phyloP scores from a whole-genome alignment of 2,797 vertebrate genomes.

The Sebastes glaucus region DNA sequence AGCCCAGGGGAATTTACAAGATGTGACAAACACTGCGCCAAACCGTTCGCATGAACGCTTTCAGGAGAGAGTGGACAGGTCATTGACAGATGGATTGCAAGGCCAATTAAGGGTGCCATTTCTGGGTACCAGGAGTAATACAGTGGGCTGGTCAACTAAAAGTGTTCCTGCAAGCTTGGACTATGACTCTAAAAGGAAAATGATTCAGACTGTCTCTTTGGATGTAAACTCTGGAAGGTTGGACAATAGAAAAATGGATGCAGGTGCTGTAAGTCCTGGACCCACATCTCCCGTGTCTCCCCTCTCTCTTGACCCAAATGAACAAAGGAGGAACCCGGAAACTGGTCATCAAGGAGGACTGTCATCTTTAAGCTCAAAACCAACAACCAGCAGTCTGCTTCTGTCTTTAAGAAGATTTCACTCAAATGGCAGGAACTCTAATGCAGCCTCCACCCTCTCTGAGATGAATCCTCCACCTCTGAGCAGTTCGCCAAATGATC shows the following conservation, averaged over 20 bases:
- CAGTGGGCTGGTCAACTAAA: conserved; percentile 67
- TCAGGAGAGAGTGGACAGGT: conserved; percentile 41
- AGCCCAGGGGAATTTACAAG: conserved; percentile 46
- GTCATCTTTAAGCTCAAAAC: conserved; percentile 72
- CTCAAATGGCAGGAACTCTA: conserved; percentile 46
- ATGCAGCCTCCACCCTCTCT: conserved; percentile 21
- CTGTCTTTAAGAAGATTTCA: conserved; percentile 76
- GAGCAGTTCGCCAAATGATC: conserved; percentile 35
- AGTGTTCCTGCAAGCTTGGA: conserved; percentile 60
- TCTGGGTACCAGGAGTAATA: conserved; percentile 51
- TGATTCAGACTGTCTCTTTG: conserved; percentile 61
- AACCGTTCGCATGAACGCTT: conserved; percentile 16
- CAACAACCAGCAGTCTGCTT: conserved; percentile 81
- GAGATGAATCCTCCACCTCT: conserved; percentile 28
- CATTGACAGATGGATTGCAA: conserved; percentile 24
- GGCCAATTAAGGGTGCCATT: conserved; percentile 44
- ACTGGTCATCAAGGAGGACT: conserved; percentile 45
- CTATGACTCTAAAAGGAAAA: conserved; percentile 51
- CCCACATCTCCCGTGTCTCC: conserved; percentile 26
- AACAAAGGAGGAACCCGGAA: conserved; percentile 57
- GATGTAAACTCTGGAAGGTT: conserved; percentile 46
- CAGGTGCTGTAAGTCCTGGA: conserved; percentile 5
- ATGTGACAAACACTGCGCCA: conserved; percentile 20
- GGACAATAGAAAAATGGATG: conserved; percentile 40
- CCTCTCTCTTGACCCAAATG: conserved; percentile 35